Percentiles rank a stretch among this genome's conserved stretches.
Conservation (phyloP, 2,888 invertebrate species). For the Allygus modestus region DNA sequence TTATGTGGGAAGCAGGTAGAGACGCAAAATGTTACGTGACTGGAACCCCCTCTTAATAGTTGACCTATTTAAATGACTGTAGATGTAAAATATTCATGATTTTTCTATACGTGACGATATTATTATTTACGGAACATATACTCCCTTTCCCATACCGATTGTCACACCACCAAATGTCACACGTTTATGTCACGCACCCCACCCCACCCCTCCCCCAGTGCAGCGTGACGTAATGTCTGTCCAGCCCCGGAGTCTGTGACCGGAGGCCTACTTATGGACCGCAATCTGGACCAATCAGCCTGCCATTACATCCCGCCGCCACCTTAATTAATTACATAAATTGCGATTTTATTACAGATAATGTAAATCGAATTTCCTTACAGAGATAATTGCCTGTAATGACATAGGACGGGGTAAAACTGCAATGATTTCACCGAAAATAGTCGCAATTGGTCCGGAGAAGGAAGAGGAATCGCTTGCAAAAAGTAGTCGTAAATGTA, state of each 20-base stretch:
- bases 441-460: not conserved
- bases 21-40: no score
- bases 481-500: not conserved
- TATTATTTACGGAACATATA: no score
- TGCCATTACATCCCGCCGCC: constrained; percentile 37
- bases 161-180: no score
- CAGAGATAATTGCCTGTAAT: constrained; percentile 41
- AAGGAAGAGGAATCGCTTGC: not conserved
- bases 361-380: constrained; percentile 51
- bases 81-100: no score
- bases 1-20: no score
- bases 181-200: no score
- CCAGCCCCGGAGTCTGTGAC: not conserved
- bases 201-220: not conserved
- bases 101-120: no score
- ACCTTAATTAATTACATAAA: constrained; percentile 58
- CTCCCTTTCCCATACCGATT: no score
- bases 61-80: no score
- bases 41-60: no score
- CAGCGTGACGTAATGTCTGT: not conserved
- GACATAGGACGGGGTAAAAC: not conserved
- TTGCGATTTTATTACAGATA: constrained; percentile 53
- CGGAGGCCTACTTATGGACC: not conserved
- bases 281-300: constrained; percentile 43
- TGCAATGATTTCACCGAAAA: constrained; percentile 38